Base-by-base conservation (phyloP, 2,113 vertebrate genomes). In the Proterorhinus semilunaris region DNA sequence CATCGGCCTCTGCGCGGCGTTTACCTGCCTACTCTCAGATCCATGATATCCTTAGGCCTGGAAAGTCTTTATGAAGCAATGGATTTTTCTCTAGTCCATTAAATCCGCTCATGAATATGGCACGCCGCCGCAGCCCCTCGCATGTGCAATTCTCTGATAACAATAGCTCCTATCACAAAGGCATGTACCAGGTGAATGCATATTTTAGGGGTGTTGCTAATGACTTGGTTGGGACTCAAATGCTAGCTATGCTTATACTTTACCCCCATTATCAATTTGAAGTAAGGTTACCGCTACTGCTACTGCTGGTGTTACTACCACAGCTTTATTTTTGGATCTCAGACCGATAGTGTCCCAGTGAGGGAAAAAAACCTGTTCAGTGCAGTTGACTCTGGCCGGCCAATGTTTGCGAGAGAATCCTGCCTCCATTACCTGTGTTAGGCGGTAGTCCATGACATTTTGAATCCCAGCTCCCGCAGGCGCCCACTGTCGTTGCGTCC, bases 201-300 rank as follows among this genome's bases (percentile, higher is more conserved):
- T 5, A 36, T 49, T 70, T 58, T 62, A 12, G 11, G 15, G 13
- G 15, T 27, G 66, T 66, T 52, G 69, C 76, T 72, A 76, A 53
- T 43, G 47, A 6, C 44, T 10, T 69, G 75, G 83, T 88, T 79
- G 50, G 50, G 54, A 73, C 49, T 74, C 69, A 83, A 81, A 77
- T 7, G 46, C 7, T 8, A 7, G 46, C 7, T 8, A 99, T 94
- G 15, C 27, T 36, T 4, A 2, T 36, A 36, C 3, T 36, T 36
- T 36, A 36, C 27, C 3, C 4, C 27, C 2, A 36, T 36, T 4
- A 36, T 36, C 27, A 36, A 36, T 36, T 36, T 36, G 3, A 49
- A 49, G 47, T 49, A 11, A 49, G 47, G 10, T 49, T 10, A 10
- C 47, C 4, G 47, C 47, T 4, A 36, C 27, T 36, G 27, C 27